A percentile compares a stretch with the other conserved stretches of the same genome.
Conservation (phyloP, 2,113 vertebrate species). For the Ptychochromis oligacanthus region DNA sequence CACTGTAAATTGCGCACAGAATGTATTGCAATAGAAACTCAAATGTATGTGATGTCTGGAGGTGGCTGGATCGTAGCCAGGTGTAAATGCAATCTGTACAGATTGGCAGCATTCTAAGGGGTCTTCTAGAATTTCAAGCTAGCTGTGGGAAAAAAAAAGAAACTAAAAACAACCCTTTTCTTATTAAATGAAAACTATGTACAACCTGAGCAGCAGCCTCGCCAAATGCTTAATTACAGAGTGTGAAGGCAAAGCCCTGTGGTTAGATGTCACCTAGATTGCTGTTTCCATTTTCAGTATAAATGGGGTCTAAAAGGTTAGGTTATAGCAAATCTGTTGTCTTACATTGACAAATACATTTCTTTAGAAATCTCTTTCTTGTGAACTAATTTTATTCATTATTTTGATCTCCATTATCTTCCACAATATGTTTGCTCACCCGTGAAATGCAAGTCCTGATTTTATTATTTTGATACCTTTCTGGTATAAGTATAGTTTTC, state of each 20-base stretch:
- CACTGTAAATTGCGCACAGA: neutral
- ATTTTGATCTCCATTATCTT: neutral
- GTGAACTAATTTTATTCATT: neutral
- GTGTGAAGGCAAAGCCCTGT: neutral
- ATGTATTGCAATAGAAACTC: neutral
- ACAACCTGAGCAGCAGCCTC: neutral
- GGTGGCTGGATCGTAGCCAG: neutral
- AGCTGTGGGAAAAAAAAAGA: neutral
- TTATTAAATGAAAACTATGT: neutral
- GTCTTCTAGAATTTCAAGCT: neutral
- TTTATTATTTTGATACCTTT: neutral
- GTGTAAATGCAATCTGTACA: neutral
- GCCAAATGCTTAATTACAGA: neutral
- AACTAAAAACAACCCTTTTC: neutral
- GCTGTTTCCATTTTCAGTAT: neutral
- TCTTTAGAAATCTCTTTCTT: neutral
- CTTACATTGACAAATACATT: too few species aligned
- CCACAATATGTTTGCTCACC: neutral
- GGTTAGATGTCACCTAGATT: neutral
- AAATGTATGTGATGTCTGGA: neutral
- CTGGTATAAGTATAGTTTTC: neutral
- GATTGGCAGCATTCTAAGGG: neutral
- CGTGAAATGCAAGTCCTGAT: neutral
- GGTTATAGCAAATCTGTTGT: neutral
- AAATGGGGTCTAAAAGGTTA: neutral